phyloP scores from a whole-genome alignment of 37 sponge, comb jelly and placozoan species.

The Eunapius fragilis region DNA sequence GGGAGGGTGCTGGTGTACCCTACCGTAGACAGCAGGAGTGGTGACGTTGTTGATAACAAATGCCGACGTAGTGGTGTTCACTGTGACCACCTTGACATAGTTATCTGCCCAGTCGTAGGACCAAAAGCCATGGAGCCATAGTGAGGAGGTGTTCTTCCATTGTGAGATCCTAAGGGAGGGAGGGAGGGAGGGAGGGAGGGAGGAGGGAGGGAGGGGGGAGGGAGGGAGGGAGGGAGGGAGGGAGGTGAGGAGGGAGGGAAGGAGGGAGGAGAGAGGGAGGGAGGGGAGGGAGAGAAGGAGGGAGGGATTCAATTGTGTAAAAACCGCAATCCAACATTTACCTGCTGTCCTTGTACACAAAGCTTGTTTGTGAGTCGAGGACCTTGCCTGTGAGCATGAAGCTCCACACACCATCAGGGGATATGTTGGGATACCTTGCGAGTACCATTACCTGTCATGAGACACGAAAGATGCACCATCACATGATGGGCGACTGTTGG shows the following conservation, averaged over 20 bases:
- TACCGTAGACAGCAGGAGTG: conserved; percentile 43
- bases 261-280: not conserved
- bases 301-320: not conserved
- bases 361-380: not conserved
- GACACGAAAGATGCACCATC: too few relatives aligned
- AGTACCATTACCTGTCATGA: conserved; percentile 26
- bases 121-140: conserved; percentile 70
- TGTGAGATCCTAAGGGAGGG: conserved; percentile 2
- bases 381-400: conserved; percentile 12
- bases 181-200: not conserved
- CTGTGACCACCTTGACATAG: conserved; percentile 33
- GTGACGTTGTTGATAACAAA: not conserved
- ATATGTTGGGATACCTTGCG: conserved; percentile 54
- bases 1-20: not conserved
- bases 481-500: too few relatives aligned
- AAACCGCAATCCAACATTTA: not conserved
- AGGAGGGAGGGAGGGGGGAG: not conserved
- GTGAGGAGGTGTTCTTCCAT: conserved; percentile 47
- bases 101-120: conserved; percentile 59
- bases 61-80: not conserved
- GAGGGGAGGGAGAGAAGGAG: not conserved
- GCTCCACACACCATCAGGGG: not conserved
- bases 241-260: not conserved
- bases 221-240: not conserved
- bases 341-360: conserved; percentile 32